phyloP scores from a whole-genome alignment of 1,140 invertebrate species.

The Dendrolimus punctatus region DNA sequence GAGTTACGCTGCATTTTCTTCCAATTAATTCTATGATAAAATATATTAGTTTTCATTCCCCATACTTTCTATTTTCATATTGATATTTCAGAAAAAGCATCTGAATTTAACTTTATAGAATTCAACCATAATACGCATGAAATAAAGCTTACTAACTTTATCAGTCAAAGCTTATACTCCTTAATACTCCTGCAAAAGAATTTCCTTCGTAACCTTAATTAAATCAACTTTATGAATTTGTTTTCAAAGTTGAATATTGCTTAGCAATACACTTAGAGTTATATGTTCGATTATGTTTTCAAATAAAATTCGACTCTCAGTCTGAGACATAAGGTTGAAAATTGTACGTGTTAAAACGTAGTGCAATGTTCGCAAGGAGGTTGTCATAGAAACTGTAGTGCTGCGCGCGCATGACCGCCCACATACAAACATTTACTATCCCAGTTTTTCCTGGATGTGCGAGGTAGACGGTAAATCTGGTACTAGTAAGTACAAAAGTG shows the following conservation, averaged over 20 bases:
- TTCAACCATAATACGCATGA: slow-evolving; percentile 1
- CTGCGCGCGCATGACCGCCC: slow-evolving; percentile 60
- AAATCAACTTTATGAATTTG: too few species aligned
- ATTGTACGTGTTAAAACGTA: slow-evolving; percentile 24
- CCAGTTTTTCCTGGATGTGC: slow-evolving; percentile 38
- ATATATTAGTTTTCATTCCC: too few species aligned
- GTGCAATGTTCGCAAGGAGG: slow-evolving; percentile 56
- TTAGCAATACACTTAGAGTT: too few species aligned
- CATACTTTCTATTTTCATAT: too few species aligned
- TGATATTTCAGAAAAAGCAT: too few species aligned
- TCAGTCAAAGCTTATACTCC: too few species aligned
- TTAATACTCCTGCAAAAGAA: too few species aligned
- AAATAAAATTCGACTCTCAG: slow-evolving; percentile 11
- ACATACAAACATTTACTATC: slow-evolving; percentile 27
- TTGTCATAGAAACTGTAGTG: slow-evolving; percentile 69
- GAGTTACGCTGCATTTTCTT: too few species aligned
- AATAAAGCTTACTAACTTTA: neutral
- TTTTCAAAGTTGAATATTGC: too few species aligned
- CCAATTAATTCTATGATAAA: too few species aligned
- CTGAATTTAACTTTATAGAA: slow-evolving; percentile 2
- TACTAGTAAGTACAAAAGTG: slow-evolving; percentile 36
- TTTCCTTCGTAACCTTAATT: too few species aligned
- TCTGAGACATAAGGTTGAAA: neutral
- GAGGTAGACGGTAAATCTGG: slow-evolving; percentile 34
- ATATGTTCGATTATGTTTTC: too few species aligned